Evolutionary conservation across 2,113 vertebrate species (phyloP).

Genomic region (Leiothrix lutea): DNA sequence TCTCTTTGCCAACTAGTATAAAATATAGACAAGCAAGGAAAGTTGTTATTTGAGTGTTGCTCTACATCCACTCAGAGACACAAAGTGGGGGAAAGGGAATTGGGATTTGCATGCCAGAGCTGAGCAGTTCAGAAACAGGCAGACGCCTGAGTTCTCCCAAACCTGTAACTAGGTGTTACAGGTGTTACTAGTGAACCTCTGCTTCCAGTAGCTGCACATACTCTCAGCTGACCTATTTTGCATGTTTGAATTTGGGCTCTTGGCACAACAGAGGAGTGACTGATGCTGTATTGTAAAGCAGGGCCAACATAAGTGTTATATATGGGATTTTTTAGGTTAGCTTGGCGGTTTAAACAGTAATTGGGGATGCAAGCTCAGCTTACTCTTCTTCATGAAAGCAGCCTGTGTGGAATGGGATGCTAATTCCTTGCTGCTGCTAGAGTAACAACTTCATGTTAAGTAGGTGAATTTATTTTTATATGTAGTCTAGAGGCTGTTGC

Average conservation of each 20-base stretch:
- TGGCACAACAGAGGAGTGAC: not conserved
- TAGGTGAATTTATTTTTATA: not conserved
- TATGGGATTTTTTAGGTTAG: not conserved
- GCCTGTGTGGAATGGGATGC: not conserved
- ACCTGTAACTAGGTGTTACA: not conserved
- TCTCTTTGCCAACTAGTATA: not conserved
- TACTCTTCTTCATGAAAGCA: not conserved
- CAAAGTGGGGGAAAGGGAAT: not conserved
- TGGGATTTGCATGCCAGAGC: not conserved
- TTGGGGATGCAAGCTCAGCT: not conserved
- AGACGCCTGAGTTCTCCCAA: not conserved
- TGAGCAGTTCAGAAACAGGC: not conserved
- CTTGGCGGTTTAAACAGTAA: not conserved
- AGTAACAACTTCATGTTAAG: not conserved
- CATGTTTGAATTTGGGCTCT: not conserved
- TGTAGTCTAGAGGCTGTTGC: not conserved
- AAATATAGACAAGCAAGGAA: not conserved
- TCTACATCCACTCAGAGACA: not conserved
- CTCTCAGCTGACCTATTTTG: not conserved
- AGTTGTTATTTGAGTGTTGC: not conserved
- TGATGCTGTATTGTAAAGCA: not conserved
- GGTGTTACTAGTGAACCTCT: too few species aligned
- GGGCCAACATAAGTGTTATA: not conserved
- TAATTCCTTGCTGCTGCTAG: not conserved
- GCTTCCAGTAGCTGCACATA: not conserved